Conservation (phyloP, 2,113 vertebrate species). For the Merops nubicus region DNA sequence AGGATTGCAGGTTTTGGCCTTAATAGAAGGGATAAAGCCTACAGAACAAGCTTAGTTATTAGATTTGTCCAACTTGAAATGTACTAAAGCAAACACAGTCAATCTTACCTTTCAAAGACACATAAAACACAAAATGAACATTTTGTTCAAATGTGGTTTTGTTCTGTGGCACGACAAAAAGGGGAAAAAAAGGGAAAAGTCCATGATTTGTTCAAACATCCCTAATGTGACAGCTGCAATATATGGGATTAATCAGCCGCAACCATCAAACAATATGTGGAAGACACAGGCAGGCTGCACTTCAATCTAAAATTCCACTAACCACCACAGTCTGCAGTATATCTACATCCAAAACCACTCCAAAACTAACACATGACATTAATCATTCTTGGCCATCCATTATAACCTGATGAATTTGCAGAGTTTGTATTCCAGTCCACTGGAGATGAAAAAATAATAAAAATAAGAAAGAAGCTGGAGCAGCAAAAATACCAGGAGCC, state of each 20-base stretch:
- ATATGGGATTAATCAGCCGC: neutral
- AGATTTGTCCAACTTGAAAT: neutral
- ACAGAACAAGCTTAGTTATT: neutral
- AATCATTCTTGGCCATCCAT: constrained; percentile 26
- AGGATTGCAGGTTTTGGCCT: neutral
- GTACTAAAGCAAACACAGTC: neutral
- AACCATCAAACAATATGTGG: constrained; percentile 7
- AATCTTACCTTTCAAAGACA: neutral
- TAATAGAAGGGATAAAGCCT: neutral
- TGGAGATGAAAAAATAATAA: constrained; percentile 8
- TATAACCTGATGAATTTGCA: constrained; percentile 43
- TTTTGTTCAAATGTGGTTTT: constrained; percentile 8
- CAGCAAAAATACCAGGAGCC: constrained; percentile 23
- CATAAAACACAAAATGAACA: neutral
- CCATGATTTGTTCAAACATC: neutral
- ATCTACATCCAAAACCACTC: constrained; percentile 45
- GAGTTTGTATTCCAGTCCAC: constrained; percentile 31
- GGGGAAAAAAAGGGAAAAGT: neutral
- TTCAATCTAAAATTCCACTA: constrained; percentile 36
- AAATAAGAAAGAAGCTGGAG: constrained; percentile 32
- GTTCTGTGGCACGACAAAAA: neutral
- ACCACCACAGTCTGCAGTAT: neutral
- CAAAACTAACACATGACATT: constrained; percentile 48
- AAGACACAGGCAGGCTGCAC: neutral
- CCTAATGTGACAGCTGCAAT: neutral